phyloP scores from a whole-genome alignment of 2,888 invertebrate genomes.

The Conus canariensis region DNA sequence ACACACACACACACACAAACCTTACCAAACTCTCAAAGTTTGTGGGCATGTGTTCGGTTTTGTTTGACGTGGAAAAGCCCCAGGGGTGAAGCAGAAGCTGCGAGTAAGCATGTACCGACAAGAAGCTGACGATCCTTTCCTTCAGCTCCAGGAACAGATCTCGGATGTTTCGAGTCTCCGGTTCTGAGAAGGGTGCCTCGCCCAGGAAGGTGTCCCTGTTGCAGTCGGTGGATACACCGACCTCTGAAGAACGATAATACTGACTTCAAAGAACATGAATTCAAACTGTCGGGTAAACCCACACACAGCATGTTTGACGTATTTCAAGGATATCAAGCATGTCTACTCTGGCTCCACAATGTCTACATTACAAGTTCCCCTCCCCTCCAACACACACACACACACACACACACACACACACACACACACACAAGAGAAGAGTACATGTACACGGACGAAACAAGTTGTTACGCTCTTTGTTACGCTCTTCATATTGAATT shows the following conservation, averaged over 20 bases:
- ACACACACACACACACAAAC: not conserved
- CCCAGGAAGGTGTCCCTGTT: not conserved
- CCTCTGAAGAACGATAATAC: not conserved
- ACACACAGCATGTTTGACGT: too few relatives aligned
- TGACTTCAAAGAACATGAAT: too few relatives aligned
- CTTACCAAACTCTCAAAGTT: conserved; percentile 55
- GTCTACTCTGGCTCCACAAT: too few relatives aligned
- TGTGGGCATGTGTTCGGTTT: conserved; percentile 40
- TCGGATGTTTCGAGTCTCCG: conserved; percentile 16
- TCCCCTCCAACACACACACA: too few relatives aligned
- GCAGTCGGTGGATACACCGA: not conserved
- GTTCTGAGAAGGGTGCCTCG: conserved; percentile 3
- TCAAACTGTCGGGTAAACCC: too few relatives aligned
- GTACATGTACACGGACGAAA: too few relatives aligned
- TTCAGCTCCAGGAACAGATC: not conserved
- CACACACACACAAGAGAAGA: not conserved
- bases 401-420: not conserved
- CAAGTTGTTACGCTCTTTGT: too few relatives aligned
- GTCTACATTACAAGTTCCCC: not conserved
- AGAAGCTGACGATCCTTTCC: not conserved
- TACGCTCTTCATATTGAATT: too few relatives aligned
- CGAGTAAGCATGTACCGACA: conserved; percentile 59
- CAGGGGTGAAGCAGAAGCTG: conserved; percentile 58
- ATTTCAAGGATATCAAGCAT: too few relatives aligned
- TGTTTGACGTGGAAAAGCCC: conserved; percentile 48